Base-by-base conservation (phyloP, 2,888 invertebrate genomes). In the Choreutis nemorana region DNA sequence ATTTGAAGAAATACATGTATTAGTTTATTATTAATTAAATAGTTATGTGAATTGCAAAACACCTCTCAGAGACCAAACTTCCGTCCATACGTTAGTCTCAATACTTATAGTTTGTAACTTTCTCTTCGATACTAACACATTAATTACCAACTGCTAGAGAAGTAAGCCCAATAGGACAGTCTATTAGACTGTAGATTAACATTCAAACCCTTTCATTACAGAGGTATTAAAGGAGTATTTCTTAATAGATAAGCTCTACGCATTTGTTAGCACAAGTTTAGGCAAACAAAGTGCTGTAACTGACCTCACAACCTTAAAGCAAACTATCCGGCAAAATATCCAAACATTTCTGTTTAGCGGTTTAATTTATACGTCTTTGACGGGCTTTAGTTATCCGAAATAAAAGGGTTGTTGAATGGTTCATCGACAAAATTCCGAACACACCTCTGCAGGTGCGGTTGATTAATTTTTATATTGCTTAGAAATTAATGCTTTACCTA, bases 191-290 rank as follows among this genome's bases (percentile, higher is more conserved):
- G 68, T 75, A 70, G 72, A 77, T 77, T 77, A 73, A 77, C 70
- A 75, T 73, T 71, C 71, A 57, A 64, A 71, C 73, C 77, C 72
- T 75, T 73, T 75, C 70, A 75, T 77, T 72, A 75, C 73, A 67
- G 66, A 71, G 71, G 75, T 73, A 75, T 72, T 72, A n/a, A 72
- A 65, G 59, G 66, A 62, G 68, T n/a, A n/a, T n/a, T n/a, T n/a
- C n/a, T n/a, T n/a, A n/a, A 71, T 58, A 71, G 70, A 73, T 73
- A 73, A 68, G 63, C 58, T 55, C 61, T 65, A 67, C 62, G 60
- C 65, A 67, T 64, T 70, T 62, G 65, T 68, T 63, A 62, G 57
- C 67, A 64, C 59, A 63, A 64, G 60, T 62, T 54, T 55, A 54
- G 54, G 52, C 59, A 55, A 62, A 61, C 61, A 56, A 64, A 63